Evolutionary conservation across 1,140 invertebrate species (phyloP), one percentile per base, ranked within the genome.

Genomic region (Drosophila nebulosa): DNA sequence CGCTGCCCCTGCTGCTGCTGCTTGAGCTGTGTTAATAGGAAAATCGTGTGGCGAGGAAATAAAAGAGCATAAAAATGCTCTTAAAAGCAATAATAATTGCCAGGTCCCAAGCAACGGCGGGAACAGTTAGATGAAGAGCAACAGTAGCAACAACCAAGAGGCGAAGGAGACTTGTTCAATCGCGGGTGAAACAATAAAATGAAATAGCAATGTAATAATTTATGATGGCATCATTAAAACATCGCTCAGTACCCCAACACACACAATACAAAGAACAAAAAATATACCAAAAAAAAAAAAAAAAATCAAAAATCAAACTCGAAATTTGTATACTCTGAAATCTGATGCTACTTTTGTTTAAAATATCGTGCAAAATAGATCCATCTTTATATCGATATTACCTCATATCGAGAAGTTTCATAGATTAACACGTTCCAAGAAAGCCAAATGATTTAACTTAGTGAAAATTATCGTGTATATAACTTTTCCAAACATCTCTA

Each of bases 171-270:
- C 63, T 66, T 88, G 86, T 79, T 90, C 88, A 90, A 90, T 89
- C 79, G 88, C 79, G 83, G 73, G 79, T 90, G 69, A 90, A 90
- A 90, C 88, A 90, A 90, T 90, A 90, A 90, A 90, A 84, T 64
- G 78, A 84, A 88, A 90, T 89, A 79, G 88, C 88, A 67, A 88
- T 88, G 78, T 90, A 88, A 90, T 90, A 90, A 90, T 90, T 90
- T 90, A 90, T 90, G 88, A 79, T 80, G 83, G 77, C 88, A 84
- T 89, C 88, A 90, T 90, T 90, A 90, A 84, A 89, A 57, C 52
- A 67, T 57, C 64, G 36, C 59, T 24, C 39, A 69, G 59, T 61
- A 68, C 64, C 64, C n/a, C n/a, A n/a, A n/a, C n/a, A 72, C 2
- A 79, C 30, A 63, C 42, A 63, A 64, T 46, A 18, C 51, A 60